A percentile compares a stretch with the other conserved stretches of the same genome.
Conservation (phyloP, 2,797 vertebrate genomes). For the Coregonus sp. region DNA sequence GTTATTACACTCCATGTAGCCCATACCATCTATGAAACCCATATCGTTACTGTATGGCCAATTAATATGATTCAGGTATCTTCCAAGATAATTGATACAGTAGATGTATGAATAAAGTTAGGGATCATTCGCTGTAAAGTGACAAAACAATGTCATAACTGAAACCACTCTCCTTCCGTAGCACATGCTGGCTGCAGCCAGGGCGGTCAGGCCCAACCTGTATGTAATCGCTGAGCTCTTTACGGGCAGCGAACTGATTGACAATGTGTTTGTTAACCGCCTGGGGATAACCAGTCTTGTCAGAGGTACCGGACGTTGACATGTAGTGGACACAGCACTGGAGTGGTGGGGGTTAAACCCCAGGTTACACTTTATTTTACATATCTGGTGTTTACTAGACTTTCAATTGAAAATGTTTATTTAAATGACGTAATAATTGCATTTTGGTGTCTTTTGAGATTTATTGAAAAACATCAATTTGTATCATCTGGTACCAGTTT, state of each 20-base stretch:
- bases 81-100: neutral
- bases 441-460: no score
- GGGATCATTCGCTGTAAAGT: neutral
- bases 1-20: no score
- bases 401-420: neutral
- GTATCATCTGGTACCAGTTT: neutral
- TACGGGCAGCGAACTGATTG: constrained; percentile 85
- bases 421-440: no score
- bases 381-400: neutral
- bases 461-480: neutral
- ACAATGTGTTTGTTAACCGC: constrained; percentile 87
- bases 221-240: constrained; percentile 88
- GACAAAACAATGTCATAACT: neutral
- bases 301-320: constrained; percentile 73
- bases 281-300: constrained; percentile 88
- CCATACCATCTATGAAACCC: neutral
- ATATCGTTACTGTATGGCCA: neutral
- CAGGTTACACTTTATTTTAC: neutral
- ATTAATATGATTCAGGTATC: neutral
- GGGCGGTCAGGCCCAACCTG: constrained; percentile 83
- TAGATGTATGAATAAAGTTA: neutral
- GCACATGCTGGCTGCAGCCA: constrained; percentile 70
- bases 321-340: neutral
- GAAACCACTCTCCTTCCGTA: constrained; percentile 15
- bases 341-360: neutral